phyloP scores from a whole-genome alignment of 2,888 invertebrate species.

The Orchesellides sinensis region DNA sequence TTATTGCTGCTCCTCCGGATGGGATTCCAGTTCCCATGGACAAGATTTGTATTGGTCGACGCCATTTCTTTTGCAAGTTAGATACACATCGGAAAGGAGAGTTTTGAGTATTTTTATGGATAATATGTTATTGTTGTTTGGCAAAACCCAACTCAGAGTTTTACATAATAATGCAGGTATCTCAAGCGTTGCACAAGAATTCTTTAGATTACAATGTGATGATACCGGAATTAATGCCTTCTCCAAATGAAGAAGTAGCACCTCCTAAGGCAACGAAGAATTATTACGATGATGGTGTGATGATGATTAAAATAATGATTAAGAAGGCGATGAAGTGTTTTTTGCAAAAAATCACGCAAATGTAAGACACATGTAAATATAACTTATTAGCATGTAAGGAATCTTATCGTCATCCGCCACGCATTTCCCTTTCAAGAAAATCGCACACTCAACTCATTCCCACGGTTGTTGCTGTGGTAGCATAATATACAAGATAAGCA shows the following conservation, averaged over 20 bases:
- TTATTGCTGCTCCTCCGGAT: slow-evolving; percentile 45
- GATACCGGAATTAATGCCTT: neutral
- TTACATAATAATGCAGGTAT: slow-evolving; percentile 13
- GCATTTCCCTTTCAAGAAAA: slow-evolving; percentile 4
- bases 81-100: too few relatives aligned
- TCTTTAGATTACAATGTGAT: neutral
- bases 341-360: slow-evolving; percentile 8
- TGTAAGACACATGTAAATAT: neutral
- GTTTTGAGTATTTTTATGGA: too few relatives aligned
- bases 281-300: neutral
- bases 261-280: neutral
- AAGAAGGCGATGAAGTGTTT: slow-evolving; percentile 1
- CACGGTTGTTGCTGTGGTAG: slow-evolving; percentile 49
- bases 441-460: slow-evolving; percentile 40
- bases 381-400: neutral
- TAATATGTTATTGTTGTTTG: neutral
- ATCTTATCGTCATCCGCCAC: slow-evolving; percentile 13
- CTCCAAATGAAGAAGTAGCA: neutral
- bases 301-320: neutral
- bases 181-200: slow-evolving; percentile 3
- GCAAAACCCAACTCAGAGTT: neutral
- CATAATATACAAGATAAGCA: neutral
- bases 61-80: slow-evolving; percentile 26
- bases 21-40: slow-evolving; percentile 64
- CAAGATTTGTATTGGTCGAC: slow-evolving; percentile 39